Percentiles rank a stretch among this genome's conserved stretches.
phyloP scores from a whole-genome alignment of 2,113 vertebrate genomes.

The Condylura cristata region DNA sequence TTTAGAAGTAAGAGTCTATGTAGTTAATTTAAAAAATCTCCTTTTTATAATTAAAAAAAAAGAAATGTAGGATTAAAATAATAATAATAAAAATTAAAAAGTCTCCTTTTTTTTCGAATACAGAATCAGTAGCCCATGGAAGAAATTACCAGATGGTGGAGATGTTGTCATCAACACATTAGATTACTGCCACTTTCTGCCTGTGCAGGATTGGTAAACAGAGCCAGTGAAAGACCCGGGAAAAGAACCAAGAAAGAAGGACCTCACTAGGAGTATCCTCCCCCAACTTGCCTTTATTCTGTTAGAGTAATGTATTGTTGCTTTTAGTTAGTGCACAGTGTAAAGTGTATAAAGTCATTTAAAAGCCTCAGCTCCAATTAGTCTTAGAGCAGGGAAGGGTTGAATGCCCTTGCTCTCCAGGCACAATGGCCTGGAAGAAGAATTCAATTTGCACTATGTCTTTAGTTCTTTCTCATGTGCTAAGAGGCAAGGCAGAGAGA shows the following conservation, averaged over 20 bases:
- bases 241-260: background rate
- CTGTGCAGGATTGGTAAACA: background rate
- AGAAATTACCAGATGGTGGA: background rate
- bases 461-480: background rate
- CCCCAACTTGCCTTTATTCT: background rate
- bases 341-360: background rate
- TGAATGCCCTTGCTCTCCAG: background rate
- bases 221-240: background rate
- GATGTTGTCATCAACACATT: background rate
- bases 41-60: no score
- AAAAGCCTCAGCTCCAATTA: background rate
- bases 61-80: no score
- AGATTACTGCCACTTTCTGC: background rate
- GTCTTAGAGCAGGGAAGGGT: background rate
- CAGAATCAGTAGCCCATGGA: background rate
- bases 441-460: background rate
- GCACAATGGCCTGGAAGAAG: accelerated
- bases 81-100: no score
- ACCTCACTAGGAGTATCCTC: background rate
- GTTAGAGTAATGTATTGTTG: background rate
- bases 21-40: background rate
- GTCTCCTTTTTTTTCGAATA: background rate
- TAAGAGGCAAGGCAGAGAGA: background rate
- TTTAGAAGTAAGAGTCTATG: background rate
- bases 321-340: background rate